A percentile compares a stretch with the other conserved stretches of the same genome.
These are phyloP conservation scores for Xanthostigma xanthostigma DNA, from an alignment of 2,888 invertebrate species.

Conservation along the genomic window DNA sequence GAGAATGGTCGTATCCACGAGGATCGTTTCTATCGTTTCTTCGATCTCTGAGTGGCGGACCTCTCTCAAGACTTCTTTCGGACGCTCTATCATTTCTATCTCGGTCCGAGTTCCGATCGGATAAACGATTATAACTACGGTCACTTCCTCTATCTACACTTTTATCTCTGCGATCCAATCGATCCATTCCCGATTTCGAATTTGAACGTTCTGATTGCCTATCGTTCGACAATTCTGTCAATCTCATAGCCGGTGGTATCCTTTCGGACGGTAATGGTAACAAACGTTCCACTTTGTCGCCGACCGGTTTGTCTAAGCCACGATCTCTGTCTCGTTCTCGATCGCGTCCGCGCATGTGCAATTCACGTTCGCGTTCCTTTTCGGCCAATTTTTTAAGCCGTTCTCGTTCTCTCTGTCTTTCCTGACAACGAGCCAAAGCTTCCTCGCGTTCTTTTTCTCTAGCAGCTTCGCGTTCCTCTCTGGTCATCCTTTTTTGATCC, in stretches of 20 bases:
- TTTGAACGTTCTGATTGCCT: slow-evolving; percentile 33
- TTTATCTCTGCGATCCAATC: slow-evolving; percentile 29
- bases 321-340: slow-evolving; percentile 37
- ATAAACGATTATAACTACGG: slow-evolving; percentile 30
- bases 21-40: slow-evolving; percentile 31
- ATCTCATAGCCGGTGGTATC: slow-evolving; percentile 34
- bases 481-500: slow-evolving; percentile 31
- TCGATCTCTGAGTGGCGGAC: slow-evolving; percentile 27
- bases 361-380: slow-evolving; percentile 36
- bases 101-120: slow-evolving; percentile 32
- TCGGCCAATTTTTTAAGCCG: slow-evolving; percentile 30
- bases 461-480: slow-evolving; percentile 40
- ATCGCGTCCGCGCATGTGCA: slow-evolving; percentile 32
- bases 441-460: slow-evolving; percentile 49
- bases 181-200: slow-evolving; percentile 33
- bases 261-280: slow-evolving; percentile 48
- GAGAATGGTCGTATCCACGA: slow-evolving; percentile 32
- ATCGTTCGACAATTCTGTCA: slow-evolving; percentile 38
- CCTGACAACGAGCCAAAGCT: slow-evolving; percentile 48
- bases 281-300: slow-evolving; percentile 40
- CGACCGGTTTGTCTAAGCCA: slow-evolving; percentile 42
- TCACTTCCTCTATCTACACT: slow-evolving; percentile 22
- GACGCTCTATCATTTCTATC: slow-evolving; percentile 33
- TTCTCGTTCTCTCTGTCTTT: slow-evolving; percentile 37
- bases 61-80: slow-evolving; percentile 32